Percentiles rank a stretch among this genome's conserved stretches.
These are phyloP conservation scores for Muscicapa striata DNA, from an alignment of 2,797 vertebrate genomes.

Conservation along the genomic window DNA sequence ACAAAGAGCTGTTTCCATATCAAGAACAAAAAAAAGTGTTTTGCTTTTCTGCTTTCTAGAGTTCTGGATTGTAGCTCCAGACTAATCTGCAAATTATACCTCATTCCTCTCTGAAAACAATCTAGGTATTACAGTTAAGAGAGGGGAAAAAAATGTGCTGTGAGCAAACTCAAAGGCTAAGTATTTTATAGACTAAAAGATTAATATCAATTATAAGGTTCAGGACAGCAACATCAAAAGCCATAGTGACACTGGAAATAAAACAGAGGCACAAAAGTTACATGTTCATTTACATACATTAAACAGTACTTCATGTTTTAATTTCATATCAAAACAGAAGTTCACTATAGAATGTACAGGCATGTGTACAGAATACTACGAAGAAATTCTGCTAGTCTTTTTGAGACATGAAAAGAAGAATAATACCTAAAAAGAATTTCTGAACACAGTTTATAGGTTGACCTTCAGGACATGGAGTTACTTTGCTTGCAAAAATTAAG, in stretches of 20 bases:
- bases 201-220: background rate
- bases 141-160: background rate
- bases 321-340: background rate
- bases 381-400: background rate
- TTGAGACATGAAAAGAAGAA: background rate
- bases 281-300: background rate
- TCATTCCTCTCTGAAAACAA: conserved; percentile 4
- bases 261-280: background rate
- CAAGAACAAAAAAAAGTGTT: background rate
- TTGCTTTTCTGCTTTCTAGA: background rate
- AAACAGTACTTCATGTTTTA: background rate
- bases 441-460: background rate
- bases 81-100: background rate
- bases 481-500: background rate
- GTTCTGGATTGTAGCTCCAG: background rate
- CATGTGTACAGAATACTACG: background rate
- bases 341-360: background rate
- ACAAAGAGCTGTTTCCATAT: conserved; percentile 13
- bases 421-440: background rate
- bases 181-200: background rate
- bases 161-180: background rate
- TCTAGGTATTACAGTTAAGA: background rate
- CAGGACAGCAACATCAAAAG: background rate
- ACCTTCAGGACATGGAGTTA: background rate
- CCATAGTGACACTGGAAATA: background rate